Percentiles rank a stretch among this genome's conserved stretches.
phyloP scores from a whole-genome alignment of 2,113 vertebrate species.

The Pollachius pollachius region DNA sequence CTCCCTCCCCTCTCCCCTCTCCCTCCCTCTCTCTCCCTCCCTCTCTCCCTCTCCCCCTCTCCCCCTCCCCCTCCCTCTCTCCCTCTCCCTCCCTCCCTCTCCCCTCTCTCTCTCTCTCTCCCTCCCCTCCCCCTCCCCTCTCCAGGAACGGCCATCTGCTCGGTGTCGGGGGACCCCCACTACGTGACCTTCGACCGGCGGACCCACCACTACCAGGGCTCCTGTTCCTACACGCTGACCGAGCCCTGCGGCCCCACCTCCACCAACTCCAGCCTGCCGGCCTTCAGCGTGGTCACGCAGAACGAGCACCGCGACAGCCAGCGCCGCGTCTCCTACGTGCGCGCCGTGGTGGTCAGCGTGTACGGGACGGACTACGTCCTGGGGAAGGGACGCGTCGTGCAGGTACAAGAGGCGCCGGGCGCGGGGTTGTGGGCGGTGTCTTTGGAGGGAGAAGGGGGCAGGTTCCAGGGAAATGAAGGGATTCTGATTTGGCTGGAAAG shows the following conservation, averaged over 20 bases:
- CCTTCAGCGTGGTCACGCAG: slow-evolving; percentile 80
- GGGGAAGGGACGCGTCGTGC: slow-evolving; percentile 78
- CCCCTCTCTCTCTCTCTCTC: too few species aligned
- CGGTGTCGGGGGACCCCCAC: slow-evolving; percentile 76
- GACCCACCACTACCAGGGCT: slow-evolving; percentile 84
- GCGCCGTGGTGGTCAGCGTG: slow-evolving; percentile 76
- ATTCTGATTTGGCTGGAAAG: too few species aligned
- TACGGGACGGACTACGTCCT: slow-evolving; percentile 68
- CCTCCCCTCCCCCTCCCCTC: not conserved
- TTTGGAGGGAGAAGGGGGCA: not conserved
- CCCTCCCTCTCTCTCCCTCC: too few species aligned
- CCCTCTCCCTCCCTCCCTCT: not conserved
- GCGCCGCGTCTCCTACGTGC: slow-evolving; percentile 81
- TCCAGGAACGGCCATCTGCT: slow-evolving; percentile 57
- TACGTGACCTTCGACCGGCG: slow-evolving; percentile 74
- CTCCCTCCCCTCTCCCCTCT: too few species aligned
- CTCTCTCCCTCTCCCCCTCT: not conserved
- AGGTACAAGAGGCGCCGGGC: slow-evolving; percentile 64
- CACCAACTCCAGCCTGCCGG: slow-evolving; percentile 56
- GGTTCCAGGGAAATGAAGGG: not conserved
- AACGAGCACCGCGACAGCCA: slow-evolving; percentile 83
- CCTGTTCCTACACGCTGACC: slow-evolving; percentile 85
- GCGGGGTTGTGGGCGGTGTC: too few species aligned
- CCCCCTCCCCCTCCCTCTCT: too few species aligned
- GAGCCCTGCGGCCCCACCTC: slow-evolving; percentile 66